Evolutionary conservation across 2,113 vertebrate genomes (phyloP).

Genomic region (Pongo pygmaeus): DNA sequence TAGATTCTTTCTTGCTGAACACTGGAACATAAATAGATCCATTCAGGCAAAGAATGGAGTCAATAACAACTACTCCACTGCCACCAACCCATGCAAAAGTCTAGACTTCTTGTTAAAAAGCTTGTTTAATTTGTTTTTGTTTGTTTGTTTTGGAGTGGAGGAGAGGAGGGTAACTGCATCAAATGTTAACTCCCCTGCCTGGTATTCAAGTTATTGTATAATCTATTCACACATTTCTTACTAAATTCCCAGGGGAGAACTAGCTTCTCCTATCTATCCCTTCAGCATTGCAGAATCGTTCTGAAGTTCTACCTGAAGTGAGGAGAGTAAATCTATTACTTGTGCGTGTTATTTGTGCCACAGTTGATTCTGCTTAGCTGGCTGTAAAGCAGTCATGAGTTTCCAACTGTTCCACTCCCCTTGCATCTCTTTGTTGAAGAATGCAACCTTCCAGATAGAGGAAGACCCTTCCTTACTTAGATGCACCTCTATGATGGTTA

Average conservation of each 20-base stretch:
- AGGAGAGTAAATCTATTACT: neutral
- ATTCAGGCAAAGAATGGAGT: neutral
- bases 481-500: neutral
- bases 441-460: neutral
- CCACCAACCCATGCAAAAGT: rapidly evolving
- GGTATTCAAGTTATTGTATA: neutral
- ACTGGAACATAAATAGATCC: neutral
- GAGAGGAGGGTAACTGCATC: neutral
- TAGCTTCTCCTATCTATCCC: neutral
- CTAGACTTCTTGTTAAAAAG: neutral
- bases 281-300: neutral
- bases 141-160: neutral
- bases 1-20: neutral
- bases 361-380: neutral
- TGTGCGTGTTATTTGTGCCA: neutral
- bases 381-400: neutral
- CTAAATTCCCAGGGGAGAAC: neutral
- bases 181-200: neutral
- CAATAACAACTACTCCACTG: too few species aligned
- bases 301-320: neutral
- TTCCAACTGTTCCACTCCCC: neutral
- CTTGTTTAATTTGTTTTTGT: neutral
- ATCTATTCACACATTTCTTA: neutral
- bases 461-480: neutral
- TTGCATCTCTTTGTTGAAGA: neutral